phyloP scores from a whole-genome alignment of 1,140 invertebrate genomes.

The Bilobella aurantiaca region DNA sequence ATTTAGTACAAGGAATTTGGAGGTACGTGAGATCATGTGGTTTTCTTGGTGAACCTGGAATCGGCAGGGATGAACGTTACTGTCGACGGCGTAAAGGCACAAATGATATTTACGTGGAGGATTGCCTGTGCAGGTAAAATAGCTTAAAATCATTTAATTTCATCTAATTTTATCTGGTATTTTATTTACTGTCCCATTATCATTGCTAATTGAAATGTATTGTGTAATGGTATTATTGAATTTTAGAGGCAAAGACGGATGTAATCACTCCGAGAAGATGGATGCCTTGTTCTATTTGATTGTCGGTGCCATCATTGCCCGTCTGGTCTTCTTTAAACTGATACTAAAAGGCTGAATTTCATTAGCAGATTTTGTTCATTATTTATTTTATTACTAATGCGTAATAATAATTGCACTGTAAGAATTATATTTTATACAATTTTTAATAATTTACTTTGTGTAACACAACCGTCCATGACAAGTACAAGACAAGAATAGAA shows the following conservation, averaged over 20 bases:
- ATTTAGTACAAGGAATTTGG: slow-evolving; percentile 77
- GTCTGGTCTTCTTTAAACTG: background rate
- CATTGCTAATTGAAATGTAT: background rate
- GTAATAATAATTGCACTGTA: too few relatives aligned
- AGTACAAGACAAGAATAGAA: too few relatives aligned
- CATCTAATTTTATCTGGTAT: too few relatives aligned
- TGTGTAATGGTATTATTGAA: background rate
- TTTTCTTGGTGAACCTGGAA: slow-evolving; percentile 77
- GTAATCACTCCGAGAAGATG: slow-evolving; percentile 51
- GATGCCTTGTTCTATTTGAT: background rate
- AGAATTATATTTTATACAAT: too few relatives aligned
- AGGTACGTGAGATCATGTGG: slow-evolving; percentile 79
- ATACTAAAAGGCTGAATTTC: too few relatives aligned
- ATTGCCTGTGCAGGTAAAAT: slow-evolving; percentile 67
- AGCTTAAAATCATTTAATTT: too few relatives aligned
- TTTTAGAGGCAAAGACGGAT: slow-evolving; percentile 61
- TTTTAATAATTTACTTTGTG: too few relatives aligned
- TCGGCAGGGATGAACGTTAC: slow-evolving; percentile 77
- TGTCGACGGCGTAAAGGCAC: slow-evolving; percentile 82
- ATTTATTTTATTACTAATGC: too few relatives aligned
- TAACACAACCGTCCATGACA: background rate
- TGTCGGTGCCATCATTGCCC: background rate
- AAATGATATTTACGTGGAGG: slow-evolving; percentile 86
- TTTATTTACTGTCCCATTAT: background rate
- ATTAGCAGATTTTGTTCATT: background rate